Percentiles rank a stretch among this genome's conserved stretches.
Conservation (phyloP, 1,140 invertebrate species). For the Drosophila miranda region DNA sequence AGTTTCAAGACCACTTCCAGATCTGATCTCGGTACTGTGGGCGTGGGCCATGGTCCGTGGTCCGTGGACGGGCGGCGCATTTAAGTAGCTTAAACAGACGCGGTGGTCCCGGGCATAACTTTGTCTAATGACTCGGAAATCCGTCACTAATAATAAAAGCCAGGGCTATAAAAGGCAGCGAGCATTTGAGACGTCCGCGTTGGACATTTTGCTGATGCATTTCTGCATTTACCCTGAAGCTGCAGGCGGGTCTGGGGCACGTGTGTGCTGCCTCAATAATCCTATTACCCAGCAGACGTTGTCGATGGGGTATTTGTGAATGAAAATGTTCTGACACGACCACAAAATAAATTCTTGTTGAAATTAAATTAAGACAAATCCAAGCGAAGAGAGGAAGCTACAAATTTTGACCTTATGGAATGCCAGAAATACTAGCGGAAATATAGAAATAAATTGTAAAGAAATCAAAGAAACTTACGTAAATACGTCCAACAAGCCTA, state of each 20-base stretch:
- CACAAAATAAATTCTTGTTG: slow-evolving; percentile 21
- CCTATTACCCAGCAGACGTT: slow-evolving; percentile 66
- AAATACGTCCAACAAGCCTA: no score
- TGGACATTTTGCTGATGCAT: slow-evolving; percentile 49
- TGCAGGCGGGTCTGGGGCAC: slow-evolving; percentile 51
- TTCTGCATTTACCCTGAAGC: slow-evolving; percentile 44
- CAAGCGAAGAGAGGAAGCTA: neutral
- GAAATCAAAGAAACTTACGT: no score
- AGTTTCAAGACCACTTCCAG: slow-evolving; percentile 2
- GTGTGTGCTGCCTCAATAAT: slow-evolving; percentile 68
- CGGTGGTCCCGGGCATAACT: slow-evolving; percentile 80
- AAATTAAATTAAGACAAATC: slow-evolving; percentile 13
- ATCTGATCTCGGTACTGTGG: slow-evolving; percentile 24
- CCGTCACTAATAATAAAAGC: slow-evolving; percentile 81
- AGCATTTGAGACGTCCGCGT: slow-evolving; percentile 68
- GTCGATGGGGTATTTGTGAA: slow-evolving; percentile 53
- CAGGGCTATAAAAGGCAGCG: slow-evolving; percentile 70
- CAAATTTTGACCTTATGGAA: neutral
- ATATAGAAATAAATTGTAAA: no score
- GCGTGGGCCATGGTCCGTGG: no score
- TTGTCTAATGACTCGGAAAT: slow-evolving; percentile 82
- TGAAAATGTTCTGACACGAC: slow-evolving; percentile 42
- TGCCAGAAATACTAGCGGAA: neutral
- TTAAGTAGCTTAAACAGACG: slow-evolving; percentile 81
- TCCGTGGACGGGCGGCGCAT: slow-evolving; percentile 57